Evolutionary conservation across 2,888 invertebrate genomes (phyloP), one percentile per base, ranked within the genome.

Genomic region (Chloromyia formosa): DNA sequence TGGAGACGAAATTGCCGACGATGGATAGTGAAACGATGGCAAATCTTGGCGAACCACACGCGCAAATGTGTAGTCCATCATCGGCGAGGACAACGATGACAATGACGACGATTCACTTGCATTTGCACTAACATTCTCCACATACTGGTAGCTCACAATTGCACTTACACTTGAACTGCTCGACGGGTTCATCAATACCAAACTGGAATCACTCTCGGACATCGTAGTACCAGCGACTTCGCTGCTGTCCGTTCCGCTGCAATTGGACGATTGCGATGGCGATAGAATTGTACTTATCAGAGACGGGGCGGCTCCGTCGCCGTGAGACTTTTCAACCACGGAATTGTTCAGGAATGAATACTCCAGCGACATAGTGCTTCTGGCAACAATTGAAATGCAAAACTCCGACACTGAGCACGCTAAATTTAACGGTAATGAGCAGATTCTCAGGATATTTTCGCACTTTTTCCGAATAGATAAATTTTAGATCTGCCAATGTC

Each of bases 161-260:
- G 71, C 71, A 71, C 71, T 71, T 71, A 71, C 71, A 56, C 58
- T 71, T 56, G 71, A 56, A 40, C 18, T 22, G 58, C 20, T 35
- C 71, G 71, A 40, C 14, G 49, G 9, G 14, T 20, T 54, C 20
- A 23, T 16, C 35, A 56, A 16, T 27, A 22, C 49, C 49, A 66
- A 10, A 18, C 66, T 22, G 22, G 66, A 66, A 35, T 66, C 66
- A 66, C 66, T 66, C 45, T 66, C 66, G 23, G 45, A 66, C 5
- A 45, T n/a, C 20, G 66, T 49, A 14, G 66, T 66, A 18, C 66
- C 66, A 40, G 42, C 42, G 7, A 66, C 35, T 49, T 49, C 66
- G 14, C 16, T n/a, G 45, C 66, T 66, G 22, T 66, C 66, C 27
- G 66, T 49, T n/a, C 42, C 49, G 49, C 66, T 66, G 20, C 27